Base-by-base conservation (phyloP, 2,113 vertebrate genomes). In the Stigmatopora argus region DNA sequence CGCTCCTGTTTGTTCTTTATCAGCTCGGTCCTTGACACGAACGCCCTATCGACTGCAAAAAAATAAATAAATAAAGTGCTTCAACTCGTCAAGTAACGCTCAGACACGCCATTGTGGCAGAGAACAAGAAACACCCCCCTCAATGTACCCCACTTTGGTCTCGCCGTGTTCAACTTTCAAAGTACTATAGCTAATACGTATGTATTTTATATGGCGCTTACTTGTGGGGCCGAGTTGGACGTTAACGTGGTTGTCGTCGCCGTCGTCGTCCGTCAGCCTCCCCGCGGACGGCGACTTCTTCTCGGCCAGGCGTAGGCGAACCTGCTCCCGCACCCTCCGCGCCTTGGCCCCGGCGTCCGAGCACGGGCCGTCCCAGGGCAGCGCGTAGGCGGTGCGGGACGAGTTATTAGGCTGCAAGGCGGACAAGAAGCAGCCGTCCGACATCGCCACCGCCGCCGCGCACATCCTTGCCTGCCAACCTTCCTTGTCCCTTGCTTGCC, bases 261-360 rank as follows among this genome's bases (percentile, higher is more conserved):
- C 15, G 48, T 51, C 48, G 48, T 19, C 51, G 19, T 12, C 51
- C 1, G 21, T 15, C 56, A 82, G 67, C 26, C 86, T 60, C 57
- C 84, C 59, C 41, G 88, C 18, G 10, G 87, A 89, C 19, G 79
- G 58, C 48, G 74, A 80, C 67, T 83, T 81, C 51, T 85, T 90
- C 77, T 91, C 88, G 0, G 90, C 90, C 65, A 92, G 74, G 0
- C 91, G 81, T 83, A 89, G 80, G 65, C 88, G 88, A 65, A 92
- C 91, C 77, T 92, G 91, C 77, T 90, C 87, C 67, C 83, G 89
- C 73, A 92, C 90, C 65, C 91, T 81, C 60, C 80, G 56, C 26
- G 82, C 83, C 77, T 73, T 86, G 1, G 87, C 73, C 62, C 64
- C 55, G 9, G 83, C 72, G 83, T 90, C 89, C 64, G 66, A 63